These are phyloP conservation scores for Pachyramphus minor DNA, from an alignment of 2,113 vertebrate species.

Conservation along the genomic window DNA sequence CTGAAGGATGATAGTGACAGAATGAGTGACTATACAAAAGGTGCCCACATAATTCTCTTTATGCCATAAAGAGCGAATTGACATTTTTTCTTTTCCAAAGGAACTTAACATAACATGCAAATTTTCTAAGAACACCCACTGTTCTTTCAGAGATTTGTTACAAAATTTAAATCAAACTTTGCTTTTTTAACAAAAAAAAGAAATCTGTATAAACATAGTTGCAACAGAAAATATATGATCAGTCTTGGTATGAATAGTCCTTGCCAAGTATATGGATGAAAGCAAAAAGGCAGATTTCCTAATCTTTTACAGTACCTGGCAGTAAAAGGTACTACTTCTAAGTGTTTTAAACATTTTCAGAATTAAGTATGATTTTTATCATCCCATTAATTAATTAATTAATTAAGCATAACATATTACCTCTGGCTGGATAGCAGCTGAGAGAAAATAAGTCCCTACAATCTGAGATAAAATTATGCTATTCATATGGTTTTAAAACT, in stretches of 20 bases:
- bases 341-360: neutral
- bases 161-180: neutral
- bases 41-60: neutral
- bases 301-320: neutral
- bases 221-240: neutral
- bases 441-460: neutral
- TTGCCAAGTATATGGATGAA: neutral
- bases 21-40: slow-evolving; percentile 40
- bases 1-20: slow-evolving; percentile 13
- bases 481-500: neutral
- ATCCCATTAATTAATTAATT: slow-evolving; percentile 6
- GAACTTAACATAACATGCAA: neutral
- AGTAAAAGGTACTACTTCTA: neutral
- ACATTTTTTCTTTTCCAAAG: neutral
- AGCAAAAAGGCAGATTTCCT: neutral
- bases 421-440: neutral
- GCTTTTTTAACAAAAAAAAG: neutral
- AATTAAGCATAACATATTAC: neutral
- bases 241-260: neutral
- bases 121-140: neutral
- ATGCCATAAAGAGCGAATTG: neutral
- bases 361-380: slow-evolving; percentile 14
- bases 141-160: neutral
- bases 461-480: neutral
- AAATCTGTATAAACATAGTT: neutral